Evolutionary conservation across 92 coral and sea anemone species (phyloP).

Genomic region (Zoanthus sociatus): DNA sequence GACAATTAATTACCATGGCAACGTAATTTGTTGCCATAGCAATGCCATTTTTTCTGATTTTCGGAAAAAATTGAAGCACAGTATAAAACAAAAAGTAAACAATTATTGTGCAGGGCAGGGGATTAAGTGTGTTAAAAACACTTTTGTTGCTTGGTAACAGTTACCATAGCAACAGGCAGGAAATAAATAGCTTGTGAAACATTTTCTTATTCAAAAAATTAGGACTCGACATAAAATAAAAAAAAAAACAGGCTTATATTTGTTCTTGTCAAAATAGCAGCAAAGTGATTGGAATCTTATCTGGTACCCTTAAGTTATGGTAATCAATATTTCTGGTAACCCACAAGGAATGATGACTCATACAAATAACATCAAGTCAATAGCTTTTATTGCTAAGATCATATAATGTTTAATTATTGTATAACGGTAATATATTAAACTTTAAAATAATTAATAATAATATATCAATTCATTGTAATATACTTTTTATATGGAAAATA

Average conservation of each 20-base stretch:
- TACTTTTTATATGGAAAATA: no score
- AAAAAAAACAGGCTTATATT: background rate
- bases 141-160: background rate
- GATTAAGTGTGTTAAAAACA: background rate
- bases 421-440: no score
- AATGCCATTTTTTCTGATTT: constrained; percentile 9
- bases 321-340: no score
- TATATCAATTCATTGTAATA: no score
- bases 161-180: constrained; percentile 6
- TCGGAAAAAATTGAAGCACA: constrained; percentile 2
- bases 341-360: no score
- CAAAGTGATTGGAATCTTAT: no score
- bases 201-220: background rate
- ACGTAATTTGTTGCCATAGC: constrained; percentile 4
- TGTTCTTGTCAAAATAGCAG: background rate
- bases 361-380: no score
- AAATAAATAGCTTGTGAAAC: background rate
- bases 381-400: no score
- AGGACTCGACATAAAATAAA: background rate
- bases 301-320: no score
- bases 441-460: no score
- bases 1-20: constrained; percentile 1
- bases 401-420: no score
- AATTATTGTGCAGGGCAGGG: constrained; percentile 1
- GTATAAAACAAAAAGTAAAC: background rate